Percentiles rank a stretch among this genome's conserved stretches.
Conservation (phyloP, 2,888 invertebrate species). For the Cepaea hortensis region DNA sequence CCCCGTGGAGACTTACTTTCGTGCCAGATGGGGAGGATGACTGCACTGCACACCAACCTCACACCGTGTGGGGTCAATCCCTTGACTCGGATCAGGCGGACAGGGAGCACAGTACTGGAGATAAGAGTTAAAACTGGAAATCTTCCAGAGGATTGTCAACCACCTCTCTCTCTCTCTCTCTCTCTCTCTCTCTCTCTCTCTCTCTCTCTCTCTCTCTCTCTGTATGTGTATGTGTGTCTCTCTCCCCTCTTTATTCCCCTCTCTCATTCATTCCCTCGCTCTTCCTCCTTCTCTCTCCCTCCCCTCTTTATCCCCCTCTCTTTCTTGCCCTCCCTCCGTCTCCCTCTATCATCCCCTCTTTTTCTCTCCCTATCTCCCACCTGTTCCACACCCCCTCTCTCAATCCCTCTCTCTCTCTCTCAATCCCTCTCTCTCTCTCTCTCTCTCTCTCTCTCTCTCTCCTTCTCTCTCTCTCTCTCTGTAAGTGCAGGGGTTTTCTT, state of each 20-base stretch:
- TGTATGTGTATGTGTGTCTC: too few species aligned
- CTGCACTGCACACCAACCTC: too few species aligned
- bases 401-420: background rate
- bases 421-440: background rate
- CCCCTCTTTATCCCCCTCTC: background rate
- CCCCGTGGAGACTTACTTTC: too few species aligned
- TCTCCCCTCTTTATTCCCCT: background rate
- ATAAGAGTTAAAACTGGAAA: too few species aligned
- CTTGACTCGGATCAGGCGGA: too few species aligned
- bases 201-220: too few species aligned
- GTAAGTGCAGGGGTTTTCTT: background rate
- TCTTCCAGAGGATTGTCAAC: too few species aligned
- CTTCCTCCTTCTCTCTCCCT: background rate
- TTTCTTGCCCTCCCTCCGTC: background rate
- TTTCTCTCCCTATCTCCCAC: background rate
- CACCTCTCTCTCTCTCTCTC: too few species aligned
- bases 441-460: background rate
- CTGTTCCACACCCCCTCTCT: background rate
- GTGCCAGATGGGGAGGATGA: too few species aligned
- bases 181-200: too few species aligned
- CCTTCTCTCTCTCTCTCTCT: background rate
- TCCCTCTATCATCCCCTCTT: background rate
- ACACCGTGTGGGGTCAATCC: too few species aligned
- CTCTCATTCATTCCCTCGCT: background rate
- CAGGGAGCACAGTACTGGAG: too few species aligned